Evolutionary conservation across 2,888 invertebrate species (phyloP).

Genomic region (Prosopocoilus inquinatus): DNA sequence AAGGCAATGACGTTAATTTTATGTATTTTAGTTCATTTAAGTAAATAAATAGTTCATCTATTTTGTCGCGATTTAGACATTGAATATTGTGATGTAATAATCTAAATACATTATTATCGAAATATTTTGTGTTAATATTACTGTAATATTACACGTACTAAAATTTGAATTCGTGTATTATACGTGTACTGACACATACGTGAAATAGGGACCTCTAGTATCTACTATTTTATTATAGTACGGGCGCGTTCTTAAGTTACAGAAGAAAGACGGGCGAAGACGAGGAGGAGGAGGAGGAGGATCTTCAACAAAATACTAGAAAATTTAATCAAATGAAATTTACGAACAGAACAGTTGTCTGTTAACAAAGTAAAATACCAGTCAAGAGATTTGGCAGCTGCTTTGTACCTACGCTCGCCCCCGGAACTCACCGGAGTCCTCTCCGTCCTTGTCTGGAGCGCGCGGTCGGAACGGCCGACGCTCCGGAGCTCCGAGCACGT

Average conservation of each 20-base stretch:
- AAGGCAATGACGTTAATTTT: too few species aligned
- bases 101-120: too few species aligned
- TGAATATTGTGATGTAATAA: too few species aligned
- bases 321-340: constrained; percentile 5
- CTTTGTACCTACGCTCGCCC: not conserved
- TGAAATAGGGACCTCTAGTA: too few species aligned
- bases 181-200: too few species aligned
- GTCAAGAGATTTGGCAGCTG: constrained; percentile 3
- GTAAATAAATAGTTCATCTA: too few species aligned
- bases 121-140: too few species aligned
- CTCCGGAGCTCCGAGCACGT: not conserved
- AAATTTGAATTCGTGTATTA: too few species aligned
- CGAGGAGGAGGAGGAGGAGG: too few species aligned
- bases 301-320: constrained; percentile 1
- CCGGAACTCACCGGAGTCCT: not conserved
- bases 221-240: not conserved
- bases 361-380: constrained; percentile 5
- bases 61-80: too few species aligned
- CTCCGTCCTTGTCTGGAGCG: not conserved
- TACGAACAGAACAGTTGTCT: constrained; percentile 4
- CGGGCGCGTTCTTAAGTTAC: not conserved
- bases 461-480: not conserved
- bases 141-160: too few species aligned
- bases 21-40: too few species aligned
- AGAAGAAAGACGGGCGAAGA: not conserved